A percentile compares a stretch with the other conserved stretches of the same genome.
Evolutionary conservation across 2,113 vertebrate genomes (phyloP).

Genomic region (Argyrosomus japonicus): DNA sequence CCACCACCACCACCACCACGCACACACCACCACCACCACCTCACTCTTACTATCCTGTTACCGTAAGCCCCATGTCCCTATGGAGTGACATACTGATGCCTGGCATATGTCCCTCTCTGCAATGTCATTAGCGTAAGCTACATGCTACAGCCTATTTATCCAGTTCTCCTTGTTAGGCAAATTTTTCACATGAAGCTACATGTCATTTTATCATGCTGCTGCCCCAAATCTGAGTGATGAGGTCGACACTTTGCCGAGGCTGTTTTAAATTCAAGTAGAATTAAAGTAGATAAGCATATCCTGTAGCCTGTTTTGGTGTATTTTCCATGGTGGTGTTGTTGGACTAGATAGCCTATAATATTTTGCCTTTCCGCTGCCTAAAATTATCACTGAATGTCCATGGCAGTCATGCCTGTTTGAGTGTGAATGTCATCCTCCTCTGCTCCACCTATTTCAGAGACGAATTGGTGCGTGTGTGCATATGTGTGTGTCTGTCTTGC

Average conservation of each 20-base stretch:
- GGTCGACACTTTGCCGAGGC: constrained; percentile 37
- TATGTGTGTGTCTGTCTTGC: constrained; percentile 35
- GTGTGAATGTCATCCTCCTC: constrained; percentile 76
- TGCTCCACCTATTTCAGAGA: constrained; percentile 63
- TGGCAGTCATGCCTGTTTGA: constrained; percentile 69
- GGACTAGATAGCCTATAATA: constrained; percentile 50
- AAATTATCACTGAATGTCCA: constrained; percentile 72
- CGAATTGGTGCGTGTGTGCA: constrained; percentile 28
- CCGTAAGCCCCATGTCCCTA: constrained; percentile 75
- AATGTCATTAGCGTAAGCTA: constrained; percentile 76
- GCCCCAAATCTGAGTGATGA: constrained; percentile 73
- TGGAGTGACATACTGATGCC: constrained; percentile 80
- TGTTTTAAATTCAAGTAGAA: constrained; percentile 46
- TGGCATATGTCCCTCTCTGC: constrained; percentile 79
- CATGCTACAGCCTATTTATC: constrained; percentile 70
- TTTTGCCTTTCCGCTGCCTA: constrained; percentile 58
- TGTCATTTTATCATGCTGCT: constrained; percentile 73
- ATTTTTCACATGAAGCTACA: constrained; percentile 67
- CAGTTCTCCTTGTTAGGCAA: constrained; percentile 70
- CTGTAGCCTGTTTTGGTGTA: constrained; percentile 53
- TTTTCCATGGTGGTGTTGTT: constrained; percentile 64
- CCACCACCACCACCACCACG: constrained; percentile 32
- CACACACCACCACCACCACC: constrained; percentile 39
- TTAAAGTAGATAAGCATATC: constrained; percentile 51
- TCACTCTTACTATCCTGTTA: constrained; percentile 78